Conservation (phyloP, 2,113 vertebrate genomes). For the Mungos mungo region DNA sequence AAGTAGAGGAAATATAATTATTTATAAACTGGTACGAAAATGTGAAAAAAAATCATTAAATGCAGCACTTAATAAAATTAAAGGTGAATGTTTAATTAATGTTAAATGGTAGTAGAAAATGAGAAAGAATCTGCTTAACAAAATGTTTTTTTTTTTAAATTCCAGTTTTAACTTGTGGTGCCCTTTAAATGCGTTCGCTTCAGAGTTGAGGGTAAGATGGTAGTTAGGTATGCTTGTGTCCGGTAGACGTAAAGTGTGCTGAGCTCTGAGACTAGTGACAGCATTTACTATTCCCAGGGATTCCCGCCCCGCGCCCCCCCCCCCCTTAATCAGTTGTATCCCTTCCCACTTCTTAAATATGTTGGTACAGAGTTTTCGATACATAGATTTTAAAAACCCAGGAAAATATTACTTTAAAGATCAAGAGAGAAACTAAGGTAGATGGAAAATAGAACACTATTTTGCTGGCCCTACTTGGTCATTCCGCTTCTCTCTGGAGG, state of each 20-base stretch:
- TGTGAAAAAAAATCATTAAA: background rate
- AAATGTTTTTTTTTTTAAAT: background rate
- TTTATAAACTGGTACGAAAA: background rate
- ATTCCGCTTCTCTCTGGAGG: conserved; percentile 21
- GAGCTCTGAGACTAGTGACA: background rate
- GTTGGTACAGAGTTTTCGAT: conserved; percentile 28
- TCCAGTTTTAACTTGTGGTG: background rate
- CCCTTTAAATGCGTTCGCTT: conserved; percentile 23
- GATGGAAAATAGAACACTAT: conserved; percentile 8
- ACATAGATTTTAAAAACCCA: background rate
- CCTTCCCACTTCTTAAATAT: background rate
- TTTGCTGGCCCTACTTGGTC: background rate
- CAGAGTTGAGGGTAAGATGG: background rate
- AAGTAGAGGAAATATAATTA: background rate
- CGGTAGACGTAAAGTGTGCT: background rate
- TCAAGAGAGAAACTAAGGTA: conserved; percentile 24
- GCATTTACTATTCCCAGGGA: background rate
- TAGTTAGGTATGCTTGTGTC: background rate
- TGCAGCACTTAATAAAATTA: background rate
- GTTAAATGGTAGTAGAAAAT: background rate
- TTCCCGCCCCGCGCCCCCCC: too few relatives aligned
- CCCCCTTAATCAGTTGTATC: background rate
- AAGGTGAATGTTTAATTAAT: background rate
- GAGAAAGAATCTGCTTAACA: background rate
- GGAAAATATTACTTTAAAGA: conserved; percentile 7